Base-by-base conservation (phyloP, 2,888 invertebrate species). In the Acleris emargana region DNA sequence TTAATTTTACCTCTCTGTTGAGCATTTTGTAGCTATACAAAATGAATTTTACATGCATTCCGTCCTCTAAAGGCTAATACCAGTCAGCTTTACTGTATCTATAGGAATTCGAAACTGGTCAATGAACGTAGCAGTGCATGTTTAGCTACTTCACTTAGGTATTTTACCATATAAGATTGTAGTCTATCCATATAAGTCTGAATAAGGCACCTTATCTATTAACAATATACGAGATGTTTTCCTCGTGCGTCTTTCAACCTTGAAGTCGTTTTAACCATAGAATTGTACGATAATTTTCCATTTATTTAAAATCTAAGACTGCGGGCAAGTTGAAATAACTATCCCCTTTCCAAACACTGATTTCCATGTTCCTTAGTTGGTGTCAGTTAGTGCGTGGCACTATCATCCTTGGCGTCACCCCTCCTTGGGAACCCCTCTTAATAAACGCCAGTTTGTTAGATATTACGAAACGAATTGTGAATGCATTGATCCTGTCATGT, bases 361-460 rank as follows among this genome's bases (percentile, higher is more conserved):
- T 69, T 73, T 71, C 70, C 71, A 69, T 73, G 76, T 73, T 73
- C 69, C 62, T 72, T 61, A 60, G 54, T 57, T 63, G 69, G 89
- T 90, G 72, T 88, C 91, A 78, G 86, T 84, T 77, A 79, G 83
- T 69, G 72, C 76, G 76, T 67, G 70, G 83, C 75, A 87, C 90
- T 69, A 45, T 49, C 58, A 58, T 63, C 57, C 57, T 66, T 55
- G 38, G 67, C 77, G 74, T 76, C 81, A 76, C 86, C 88, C 87
- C 79, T 79, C 73, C 77, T 79, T 75, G 13, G 11, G 64, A 67
- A 66, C 74, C 75, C 76, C 72, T 81, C 64, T 74, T 76, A 76
- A 78, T 57, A 76, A 70, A 69, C 72, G 67, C 70, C 72, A 71
- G 74, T 71, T 70, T 68, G 62, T 68, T 69, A 67, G 68, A 67